Evolutionary conservation across 2,797 vertebrate species (phyloP), one percentile per base, ranked within the genome.

Genomic region (Holocentrus rufus): DNA sequence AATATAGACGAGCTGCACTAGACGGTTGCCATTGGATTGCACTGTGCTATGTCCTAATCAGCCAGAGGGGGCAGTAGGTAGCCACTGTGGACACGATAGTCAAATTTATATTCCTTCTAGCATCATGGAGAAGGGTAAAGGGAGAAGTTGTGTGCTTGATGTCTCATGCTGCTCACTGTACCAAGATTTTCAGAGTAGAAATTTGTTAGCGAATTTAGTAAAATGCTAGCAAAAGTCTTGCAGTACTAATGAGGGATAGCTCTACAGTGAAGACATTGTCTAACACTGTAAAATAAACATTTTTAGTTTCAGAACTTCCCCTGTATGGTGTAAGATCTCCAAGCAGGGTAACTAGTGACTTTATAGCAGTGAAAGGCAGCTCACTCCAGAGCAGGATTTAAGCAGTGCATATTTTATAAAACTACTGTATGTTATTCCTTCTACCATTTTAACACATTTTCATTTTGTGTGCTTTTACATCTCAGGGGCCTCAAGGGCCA

Each of bases 401-500:
- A 18, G 49, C 17, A 46, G 31, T 39, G 18, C 20, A 17, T 56
- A 27, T 46, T n/a, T 46, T 46, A n/a, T 25, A 23, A 53, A 20
- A 34, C 31, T 34, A 6, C 18, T 25, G 6, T n/a, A 64, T 66
- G 3, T 55, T 27, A 15, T 0, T 1, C 59, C 50, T 57, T 7
- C 23, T 17, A 14, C 3, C 14, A 27, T 50, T 17, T 61, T 66
- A 75, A 73, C 22, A 0, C 46, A 1, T 49, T n/a, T n/a, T 53
- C 61, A 56, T 73, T 72, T 80, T 84, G 0, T 71, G 5, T 90
- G 2, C 2, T 87, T 44, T 44, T 44, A 80, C 90, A 23, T 90
- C 83, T 54, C 83, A 99, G 98, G 98, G 98, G 47, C 97, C 95
- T 83, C 96, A 94, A 90, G 98, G 97, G 85, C 94, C 91, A 54